These are phyloP conservation scores for Paratilapia polleni DNA, from an alignment of 2,113 vertebrate genomes.

Conservation along the genomic window DNA sequence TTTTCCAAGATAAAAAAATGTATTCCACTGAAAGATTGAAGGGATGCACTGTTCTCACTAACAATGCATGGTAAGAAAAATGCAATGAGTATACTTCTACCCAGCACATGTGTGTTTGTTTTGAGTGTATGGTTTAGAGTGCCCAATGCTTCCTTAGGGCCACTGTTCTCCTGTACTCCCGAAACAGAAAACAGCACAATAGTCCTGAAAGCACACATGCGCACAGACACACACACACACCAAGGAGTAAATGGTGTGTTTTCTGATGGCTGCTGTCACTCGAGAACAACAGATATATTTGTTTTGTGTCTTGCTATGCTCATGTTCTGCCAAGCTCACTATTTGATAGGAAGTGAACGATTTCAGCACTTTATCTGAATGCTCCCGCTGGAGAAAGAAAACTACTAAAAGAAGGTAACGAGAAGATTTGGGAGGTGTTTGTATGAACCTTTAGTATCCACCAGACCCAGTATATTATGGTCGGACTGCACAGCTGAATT, in stretches of 20 bases:
- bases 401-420: slow-evolving; percentile 21
- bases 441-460: slow-evolving; percentile 17
- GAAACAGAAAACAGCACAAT: background rate
- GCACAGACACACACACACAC: background rate
- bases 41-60: background rate
- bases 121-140: background rate
- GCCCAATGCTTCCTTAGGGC: background rate
- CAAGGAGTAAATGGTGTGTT: background rate
- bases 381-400: slow-evolving; percentile 20
- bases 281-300: slow-evolving; percentile 45
- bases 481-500: background rate
- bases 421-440: slow-evolving; percentile 19
- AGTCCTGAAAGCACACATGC: background rate
- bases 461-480: background rate
- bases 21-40: background rate
- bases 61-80: background rate
- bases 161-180: background rate
- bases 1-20: background rate
- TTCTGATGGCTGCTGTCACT: background rate
- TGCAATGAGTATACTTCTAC: background rate
- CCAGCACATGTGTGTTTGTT: background rate
- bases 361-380: slow-evolving; percentile 49
- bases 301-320: slow-evolving; percentile 39
- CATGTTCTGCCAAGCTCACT: slow-evolving; percentile 32
- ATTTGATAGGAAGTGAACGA: slow-evolving; percentile 49